These are phyloP conservation scores for Ophthalmotilapia sp. DNA, from an alignment of 2,113 vertebrate species.

Conservation along the genomic window DNA sequence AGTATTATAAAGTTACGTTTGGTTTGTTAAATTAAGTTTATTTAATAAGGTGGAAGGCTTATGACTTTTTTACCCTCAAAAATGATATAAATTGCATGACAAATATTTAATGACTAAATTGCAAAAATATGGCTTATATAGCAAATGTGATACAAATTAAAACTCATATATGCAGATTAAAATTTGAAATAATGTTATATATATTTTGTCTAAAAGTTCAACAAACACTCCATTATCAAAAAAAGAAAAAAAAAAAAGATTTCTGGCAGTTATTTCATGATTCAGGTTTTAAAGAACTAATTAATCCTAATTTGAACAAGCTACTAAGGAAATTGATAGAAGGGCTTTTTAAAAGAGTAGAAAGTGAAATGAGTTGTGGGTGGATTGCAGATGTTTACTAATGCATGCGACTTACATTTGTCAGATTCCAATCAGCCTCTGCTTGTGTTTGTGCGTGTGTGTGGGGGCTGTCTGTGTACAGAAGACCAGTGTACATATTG, in stretches of 20 bases:
- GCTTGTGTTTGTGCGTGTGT: not conserved
- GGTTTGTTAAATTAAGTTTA: not conserved
- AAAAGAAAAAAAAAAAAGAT: not conserved
- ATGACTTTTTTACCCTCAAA: not conserved
- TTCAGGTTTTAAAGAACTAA: rapidly evolving
- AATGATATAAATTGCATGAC: not conserved
- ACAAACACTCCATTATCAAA: not conserved
- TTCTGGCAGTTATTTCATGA: not conserved
- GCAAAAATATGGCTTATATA: not conserved
- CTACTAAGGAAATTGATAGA: not conserved
- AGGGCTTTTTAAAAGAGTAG: not conserved
- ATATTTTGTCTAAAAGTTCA: not conserved
- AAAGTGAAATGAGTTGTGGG: constrained; percentile 27
- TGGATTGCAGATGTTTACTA: constrained; percentile 35
- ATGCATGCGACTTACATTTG: constrained; percentile 45
- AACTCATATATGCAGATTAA: not conserved
- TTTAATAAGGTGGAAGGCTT: not conserved
- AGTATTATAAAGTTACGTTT: not conserved
- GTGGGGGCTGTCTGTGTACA: constrained; percentile 36
- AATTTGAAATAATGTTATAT: not conserved
- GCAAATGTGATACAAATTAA: not conserved
- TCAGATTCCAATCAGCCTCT: constrained; percentile 53
- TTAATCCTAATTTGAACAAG: not conserved
- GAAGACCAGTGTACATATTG: constrained; percentile 22
- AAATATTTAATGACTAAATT: rapidly evolving